Base-by-base conservation (phyloP, 2,888 invertebrate genomes). In the Dasypolia templi region DNA sequence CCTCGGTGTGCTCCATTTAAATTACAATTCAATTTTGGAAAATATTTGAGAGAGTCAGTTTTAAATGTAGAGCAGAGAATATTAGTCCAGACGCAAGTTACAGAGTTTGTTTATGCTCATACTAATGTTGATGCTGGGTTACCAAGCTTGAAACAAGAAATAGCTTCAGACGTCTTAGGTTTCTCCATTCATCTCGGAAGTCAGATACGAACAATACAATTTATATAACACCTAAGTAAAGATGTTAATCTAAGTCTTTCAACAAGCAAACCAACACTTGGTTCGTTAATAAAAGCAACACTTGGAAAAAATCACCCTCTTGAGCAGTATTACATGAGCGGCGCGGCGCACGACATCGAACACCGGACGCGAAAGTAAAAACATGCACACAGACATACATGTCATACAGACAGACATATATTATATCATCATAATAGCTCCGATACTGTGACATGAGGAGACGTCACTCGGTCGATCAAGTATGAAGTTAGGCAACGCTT, bases 331-430 rank as follows among this genome's bases (percentile, higher is more conserved):
- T 73, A 83, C 75, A 64, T 72, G 62, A 65, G 51, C n/a, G 67
- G 72, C 73, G 81, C 82, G 26, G 56, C 82, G 75, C 75, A 70
- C 39, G 70, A 29, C 76, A 83, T 62, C 51, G 29, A 76, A 82
- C 78, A 86, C 87, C 83, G 87, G 81, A 85, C 67, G 68, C 81
- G 81, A 85, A 86, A 86, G 78, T 82, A 80, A 82, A 84, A 80
- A 86, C 69, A 75, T 66, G 53, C 69, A 68, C 55, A 29, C 53
- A 49, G 59, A 74, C 51, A 46, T 32, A 42, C 14, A 17, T 19
- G 42, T 17, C 42, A 58, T 9, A 49, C 67, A 58, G 35, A 49
- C 29, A 55, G 44, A 35, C 19, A 5, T n/a, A n/a, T n/a, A n/a
- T 26, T 14, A 0, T 42, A 29, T 61, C 62, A 66, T 66, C 63